These are phyloP conservation scores for Tylochromis polylepis DNA, from an alignment of 2,113 vertebrate species.

Conservation along the genomic window DNA sequence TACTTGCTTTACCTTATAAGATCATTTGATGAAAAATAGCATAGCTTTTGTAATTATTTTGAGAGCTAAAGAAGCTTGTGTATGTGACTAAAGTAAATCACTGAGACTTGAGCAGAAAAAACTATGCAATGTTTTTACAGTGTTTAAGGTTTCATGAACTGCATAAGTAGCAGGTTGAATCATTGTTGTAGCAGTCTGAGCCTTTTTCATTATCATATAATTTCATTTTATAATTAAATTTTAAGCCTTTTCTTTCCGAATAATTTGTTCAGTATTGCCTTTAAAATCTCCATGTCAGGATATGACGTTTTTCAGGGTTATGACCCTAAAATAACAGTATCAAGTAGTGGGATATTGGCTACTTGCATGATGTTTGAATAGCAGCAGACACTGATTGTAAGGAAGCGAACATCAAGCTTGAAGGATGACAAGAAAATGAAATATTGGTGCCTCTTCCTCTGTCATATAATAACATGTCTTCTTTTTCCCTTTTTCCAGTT, in stretches of 20 bases:
- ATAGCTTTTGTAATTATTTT: not conserved
- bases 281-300: not conserved
- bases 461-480: not conserved
- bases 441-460: not conserved
- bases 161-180: not conserved
- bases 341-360: not conserved
- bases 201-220: not conserved
- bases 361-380: not conserved
- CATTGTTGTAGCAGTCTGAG: not conserved
- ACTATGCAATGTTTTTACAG: not conserved
- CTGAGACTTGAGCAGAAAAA: not conserved
- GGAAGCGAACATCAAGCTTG: not conserved
- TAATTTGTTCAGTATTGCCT: not conserved
- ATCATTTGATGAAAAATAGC: not conserved
- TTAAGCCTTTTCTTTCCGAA: not conserved
- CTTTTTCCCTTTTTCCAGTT: accelerated
- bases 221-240: not conserved
- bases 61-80: not conserved
- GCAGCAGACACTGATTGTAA: not conserved
- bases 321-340: not conserved
- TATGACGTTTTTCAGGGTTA: not conserved
- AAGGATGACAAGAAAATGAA: not conserved
- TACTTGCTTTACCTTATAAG: not conserved
- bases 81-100: not conserved
- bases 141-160: not conserved